These are phyloP conservation scores for Crepidodera aurea DNA, from an alignment of 2,888 invertebrate genomes.

Conservation along the genomic window DNA sequence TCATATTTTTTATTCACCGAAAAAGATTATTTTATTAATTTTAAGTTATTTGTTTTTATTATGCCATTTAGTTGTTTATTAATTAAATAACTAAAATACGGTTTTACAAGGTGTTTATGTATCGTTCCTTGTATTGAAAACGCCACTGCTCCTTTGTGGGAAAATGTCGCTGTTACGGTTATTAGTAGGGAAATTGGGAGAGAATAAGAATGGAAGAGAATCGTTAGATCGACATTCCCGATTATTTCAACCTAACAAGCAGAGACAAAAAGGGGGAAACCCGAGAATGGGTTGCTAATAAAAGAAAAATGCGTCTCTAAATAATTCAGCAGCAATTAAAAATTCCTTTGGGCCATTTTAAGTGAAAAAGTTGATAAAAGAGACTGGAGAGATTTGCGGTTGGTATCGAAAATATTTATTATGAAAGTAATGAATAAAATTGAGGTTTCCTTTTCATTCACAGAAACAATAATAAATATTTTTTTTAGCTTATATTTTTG, in stretches of 20 bases:
- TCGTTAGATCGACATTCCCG: constrained; percentile 31
- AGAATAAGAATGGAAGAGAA: constrained; percentile 29
- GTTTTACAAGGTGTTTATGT: no score
- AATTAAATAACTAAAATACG: no score
- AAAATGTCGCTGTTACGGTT: constrained; percentile 31
- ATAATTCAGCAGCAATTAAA: constrained; percentile 13
- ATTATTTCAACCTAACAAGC: constrained; percentile 32
- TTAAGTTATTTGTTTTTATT: no score
- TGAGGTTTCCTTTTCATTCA: not conserved
- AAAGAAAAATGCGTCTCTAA: not conserved
- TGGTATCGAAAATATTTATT: not conserved
- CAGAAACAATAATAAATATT: no score
- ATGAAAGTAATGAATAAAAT: not conserved
- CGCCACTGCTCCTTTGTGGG: constrained; percentile 12
- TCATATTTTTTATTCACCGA: no score
- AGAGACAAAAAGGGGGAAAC: constrained; percentile 21
- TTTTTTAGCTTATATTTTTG: no score
- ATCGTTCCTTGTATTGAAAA: no score
- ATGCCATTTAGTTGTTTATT: no score
- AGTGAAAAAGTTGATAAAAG: not conserved
- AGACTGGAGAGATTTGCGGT: not conserved
- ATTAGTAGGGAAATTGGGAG: constrained; percentile 23
- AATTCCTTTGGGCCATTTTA: constrained; percentile 2
- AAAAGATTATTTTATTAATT: no score
- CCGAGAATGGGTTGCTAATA: constrained; percentile 9